Percentiles rank a stretch among this genome's conserved stretches.
phyloP scores from a whole-genome alignment of 2,888 invertebrate genomes.

The Drosophila meridiana region DNA sequence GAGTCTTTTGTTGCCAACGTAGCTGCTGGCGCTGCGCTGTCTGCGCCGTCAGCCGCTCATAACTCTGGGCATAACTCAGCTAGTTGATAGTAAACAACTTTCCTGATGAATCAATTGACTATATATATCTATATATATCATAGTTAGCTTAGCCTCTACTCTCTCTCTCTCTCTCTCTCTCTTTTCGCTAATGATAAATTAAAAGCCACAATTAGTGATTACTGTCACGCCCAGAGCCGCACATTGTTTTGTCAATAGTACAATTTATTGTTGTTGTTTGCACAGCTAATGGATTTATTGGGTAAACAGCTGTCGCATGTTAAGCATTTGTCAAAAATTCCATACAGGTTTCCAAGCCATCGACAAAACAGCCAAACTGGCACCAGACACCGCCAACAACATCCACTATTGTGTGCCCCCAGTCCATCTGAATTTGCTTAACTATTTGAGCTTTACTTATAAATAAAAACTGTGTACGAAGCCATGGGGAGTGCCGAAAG shows the following conservation, averaged over 20 bases:
- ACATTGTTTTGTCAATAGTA: constrained; percentile 67
- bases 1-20: constrained; percentile 72
- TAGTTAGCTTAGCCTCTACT: background rate
- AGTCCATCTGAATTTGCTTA: constrained; percentile 19
- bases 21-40: constrained; percentile 70
- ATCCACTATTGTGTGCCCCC: background rate
- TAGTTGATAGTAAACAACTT: constrained; percentile 23
- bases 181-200: constrained; percentile 61
- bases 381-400: constrained; percentile 31
- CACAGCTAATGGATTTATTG: constrained; percentile 78
- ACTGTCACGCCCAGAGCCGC: constrained; percentile 67
- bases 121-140: background rate
- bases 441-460: constrained; percentile 25
- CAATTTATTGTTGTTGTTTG: constrained; percentile 63
- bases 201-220: constrained; percentile 65
- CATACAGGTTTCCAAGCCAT: constrained; percentile 55
- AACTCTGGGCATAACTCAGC: constrained; percentile 18
- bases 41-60: constrained; percentile 44
- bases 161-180: background rate
- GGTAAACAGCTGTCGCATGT: constrained; percentile 77
- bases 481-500: constrained; percentile 13
- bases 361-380: constrained; percentile 48
- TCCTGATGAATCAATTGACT: constrained; percentile 22
- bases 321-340: constrained; percentile 75
- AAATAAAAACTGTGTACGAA: background rate